Conservation (phyloP, 2,113 vertebrate species). For the Protomyctophum bolini region DNA sequence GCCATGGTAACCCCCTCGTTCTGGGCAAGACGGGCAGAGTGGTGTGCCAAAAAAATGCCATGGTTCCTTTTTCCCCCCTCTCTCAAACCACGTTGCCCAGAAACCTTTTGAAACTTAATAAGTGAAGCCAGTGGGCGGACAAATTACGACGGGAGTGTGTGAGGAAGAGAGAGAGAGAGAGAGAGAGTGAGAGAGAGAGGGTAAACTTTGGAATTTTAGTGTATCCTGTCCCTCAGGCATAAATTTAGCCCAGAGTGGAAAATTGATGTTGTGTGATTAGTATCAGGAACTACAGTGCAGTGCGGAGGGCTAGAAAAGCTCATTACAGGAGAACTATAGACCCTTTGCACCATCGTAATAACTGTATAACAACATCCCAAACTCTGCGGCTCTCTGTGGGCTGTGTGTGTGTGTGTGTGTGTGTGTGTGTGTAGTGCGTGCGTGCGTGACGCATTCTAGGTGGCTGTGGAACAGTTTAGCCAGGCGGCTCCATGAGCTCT, state of each 20-base stretch:
- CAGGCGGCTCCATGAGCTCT: not conserved
- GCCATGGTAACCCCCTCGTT: constrained; percentile 85
- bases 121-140: constrained; percentile 81
- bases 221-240: constrained; percentile 62
- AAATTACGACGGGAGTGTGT: constrained; percentile 68
- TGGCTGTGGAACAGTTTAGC: not conserved
- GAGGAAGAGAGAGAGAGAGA: constrained; percentile 17
- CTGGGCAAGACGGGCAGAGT: constrained; percentile 76
- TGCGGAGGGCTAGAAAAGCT: not conserved
- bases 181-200: constrained; percentile 29
- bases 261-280: constrained; percentile 37
- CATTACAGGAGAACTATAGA: constrained; percentile 2
- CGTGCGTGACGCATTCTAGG: not conserved
- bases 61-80: constrained; percentile 66
- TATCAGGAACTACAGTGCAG: constrained; percentile 21
- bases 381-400: not conserved
- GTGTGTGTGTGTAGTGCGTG: not conserved
- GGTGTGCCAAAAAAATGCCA: constrained; percentile 83
- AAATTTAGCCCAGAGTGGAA: constrained; percentile 57
- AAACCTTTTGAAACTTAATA: constrained; percentile 85
- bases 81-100: constrained; percentile 79
- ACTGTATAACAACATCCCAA: not conserved
- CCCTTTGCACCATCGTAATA: not conserved
- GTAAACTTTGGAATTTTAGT: constrained; percentile 58
- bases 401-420: not conserved